Percentiles rank a stretch among this genome's conserved stretches.
Conservation (phyloP, 2,113 vertebrate species). For the Anolis carolinensis region DNA sequence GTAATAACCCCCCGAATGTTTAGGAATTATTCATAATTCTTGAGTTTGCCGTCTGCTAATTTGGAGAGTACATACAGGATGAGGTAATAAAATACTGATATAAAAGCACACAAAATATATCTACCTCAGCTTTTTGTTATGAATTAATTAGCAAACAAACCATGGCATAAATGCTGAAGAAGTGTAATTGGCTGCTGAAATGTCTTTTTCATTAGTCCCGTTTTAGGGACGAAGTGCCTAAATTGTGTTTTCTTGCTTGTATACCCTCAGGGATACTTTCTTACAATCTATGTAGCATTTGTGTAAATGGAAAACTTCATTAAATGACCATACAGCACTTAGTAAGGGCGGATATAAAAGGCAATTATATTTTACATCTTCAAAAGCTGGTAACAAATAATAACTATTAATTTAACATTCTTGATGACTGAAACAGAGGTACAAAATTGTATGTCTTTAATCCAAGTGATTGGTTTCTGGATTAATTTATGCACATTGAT, state of each 20-base stretch:
- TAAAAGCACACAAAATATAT: background rate
- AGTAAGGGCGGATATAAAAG: constrained; percentile 17
- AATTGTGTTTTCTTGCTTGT: constrained; percentile 25
- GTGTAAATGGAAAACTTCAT: constrained; percentile 19
- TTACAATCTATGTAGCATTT: background rate
- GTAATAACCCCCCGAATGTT: background rate
- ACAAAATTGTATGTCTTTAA: background rate
- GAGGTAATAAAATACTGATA: background rate
- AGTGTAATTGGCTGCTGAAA: constrained; percentile 44
- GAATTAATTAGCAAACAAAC: constrained; percentile 26
- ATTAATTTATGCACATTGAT: background rate
- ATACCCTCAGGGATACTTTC: constrained; percentile 26
- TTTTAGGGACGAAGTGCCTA: constrained; percentile 37
- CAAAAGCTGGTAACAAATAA: background rate
- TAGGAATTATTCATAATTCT: background rate
- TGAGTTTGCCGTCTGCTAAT: background rate
- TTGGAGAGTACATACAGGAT: background rate
- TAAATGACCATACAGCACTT: constrained; percentile 19
- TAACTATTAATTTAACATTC: background rate
- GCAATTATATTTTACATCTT: background rate
- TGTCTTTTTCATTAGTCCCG: constrained; percentile 44
- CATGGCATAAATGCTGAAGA: constrained; percentile 11
- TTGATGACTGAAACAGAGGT: too few relatives aligned
- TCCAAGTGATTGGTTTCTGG: background rate
- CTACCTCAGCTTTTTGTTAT: constrained; percentile 24